Percentiles rank a stretch among this genome's conserved stretches.
phyloP scores from a whole-genome alignment of 2,888 invertebrate species.

The Pocota personata region DNA sequence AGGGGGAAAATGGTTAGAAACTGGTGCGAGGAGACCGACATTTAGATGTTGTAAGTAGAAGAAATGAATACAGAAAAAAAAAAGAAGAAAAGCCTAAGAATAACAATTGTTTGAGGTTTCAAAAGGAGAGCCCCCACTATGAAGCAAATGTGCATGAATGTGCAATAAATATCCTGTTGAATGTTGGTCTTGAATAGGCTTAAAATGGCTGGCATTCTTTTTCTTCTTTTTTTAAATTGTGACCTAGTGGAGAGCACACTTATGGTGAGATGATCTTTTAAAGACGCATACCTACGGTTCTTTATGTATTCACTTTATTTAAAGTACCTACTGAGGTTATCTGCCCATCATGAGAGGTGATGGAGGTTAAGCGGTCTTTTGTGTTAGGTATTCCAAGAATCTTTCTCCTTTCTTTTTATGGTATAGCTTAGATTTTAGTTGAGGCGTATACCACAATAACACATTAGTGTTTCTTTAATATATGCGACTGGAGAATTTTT shows the following conservation, averaged over 20 bases:
- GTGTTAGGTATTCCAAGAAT: conserved; percentile 8
- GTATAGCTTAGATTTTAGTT: too few species aligned
- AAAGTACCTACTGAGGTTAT: conserved; percentile 48
- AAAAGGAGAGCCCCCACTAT: neutral
- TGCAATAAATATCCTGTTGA: conserved; percentile 72
- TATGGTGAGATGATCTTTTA: conserved; percentile 47
- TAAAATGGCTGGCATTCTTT: conserved; percentile 62
- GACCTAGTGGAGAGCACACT: conserved; percentile 12
- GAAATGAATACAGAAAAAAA: conserved; percentile 1
- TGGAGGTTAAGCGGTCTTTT: conserved; percentile 57
- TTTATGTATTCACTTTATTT: conserved; percentile 59
- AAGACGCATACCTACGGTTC: conserved; percentile 35
- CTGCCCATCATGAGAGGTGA: conserved; percentile 32
- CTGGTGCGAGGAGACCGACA: conserved; percentile 28
- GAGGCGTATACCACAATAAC: too few species aligned
- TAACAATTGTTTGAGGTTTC: conserved; percentile 50
- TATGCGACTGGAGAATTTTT: too few species aligned
- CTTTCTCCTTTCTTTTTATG: too few species aligned
- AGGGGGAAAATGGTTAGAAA: conserved; percentile 43
- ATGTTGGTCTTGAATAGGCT: conserved; percentile 66
- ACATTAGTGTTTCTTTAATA: too few species aligned
- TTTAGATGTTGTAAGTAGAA: conserved; percentile 30
- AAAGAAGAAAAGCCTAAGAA: neutral
- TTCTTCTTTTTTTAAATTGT: conserved; percentile 38
- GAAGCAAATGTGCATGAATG: conserved; percentile 66